Conservation (phyloP, 2,797 vertebrate genomes). For the Macroramphosus scolopax region DNA sequence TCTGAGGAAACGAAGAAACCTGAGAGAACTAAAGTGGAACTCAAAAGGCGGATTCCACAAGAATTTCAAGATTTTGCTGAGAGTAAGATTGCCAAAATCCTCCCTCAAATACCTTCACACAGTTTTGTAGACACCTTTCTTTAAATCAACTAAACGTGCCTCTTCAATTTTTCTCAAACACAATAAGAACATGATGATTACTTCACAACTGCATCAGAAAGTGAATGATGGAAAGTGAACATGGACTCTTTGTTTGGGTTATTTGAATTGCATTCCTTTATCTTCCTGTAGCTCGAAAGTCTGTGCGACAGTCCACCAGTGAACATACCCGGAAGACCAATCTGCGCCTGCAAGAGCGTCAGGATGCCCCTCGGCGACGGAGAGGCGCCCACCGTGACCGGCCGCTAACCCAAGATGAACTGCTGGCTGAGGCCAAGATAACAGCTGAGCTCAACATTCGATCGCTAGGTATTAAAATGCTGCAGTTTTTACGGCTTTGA, state of each 20-base stretch:
- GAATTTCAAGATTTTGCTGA: conserved; percentile 86
- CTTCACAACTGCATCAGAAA: neutral
- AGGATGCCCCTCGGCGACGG: conserved; percentile 88
- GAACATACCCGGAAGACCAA: conserved; percentile 94
- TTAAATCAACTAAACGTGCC: no score
- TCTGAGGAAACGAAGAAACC: conserved; percentile 75
- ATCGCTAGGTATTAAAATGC: conserved; percentile 80
- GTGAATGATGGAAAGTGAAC: no score
- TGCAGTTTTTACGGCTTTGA: neutral
- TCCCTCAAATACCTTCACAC: neutral
- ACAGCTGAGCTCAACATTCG: conserved; percentile 92
- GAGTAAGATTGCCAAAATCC: conserved; percentile 66
- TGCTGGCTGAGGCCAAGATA: conserved; percentile 91
- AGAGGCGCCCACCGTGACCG: conserved; percentile 86
- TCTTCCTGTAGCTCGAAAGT: conserved; percentile 82
- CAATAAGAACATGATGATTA: neutral
- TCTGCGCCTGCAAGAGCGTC: conserved; percentile 89
- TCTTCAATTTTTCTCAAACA: neutral
- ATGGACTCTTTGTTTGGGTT: neutral
- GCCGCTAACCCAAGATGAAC: conserved; percentile 90
- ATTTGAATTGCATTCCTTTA: neutral
- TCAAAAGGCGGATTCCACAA: conserved; percentile 74
- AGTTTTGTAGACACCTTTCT: conserved; percentile 1
- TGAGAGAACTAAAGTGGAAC: conserved; percentile 82
- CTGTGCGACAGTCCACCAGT: conserved; percentile 94